A percentile compares a stretch with the other conserved stretches of the same genome.
These are phyloP conservation scores for Zingel zingel DNA, from an alignment of 2,113 vertebrate genomes.

Conservation along the genomic window DNA sequence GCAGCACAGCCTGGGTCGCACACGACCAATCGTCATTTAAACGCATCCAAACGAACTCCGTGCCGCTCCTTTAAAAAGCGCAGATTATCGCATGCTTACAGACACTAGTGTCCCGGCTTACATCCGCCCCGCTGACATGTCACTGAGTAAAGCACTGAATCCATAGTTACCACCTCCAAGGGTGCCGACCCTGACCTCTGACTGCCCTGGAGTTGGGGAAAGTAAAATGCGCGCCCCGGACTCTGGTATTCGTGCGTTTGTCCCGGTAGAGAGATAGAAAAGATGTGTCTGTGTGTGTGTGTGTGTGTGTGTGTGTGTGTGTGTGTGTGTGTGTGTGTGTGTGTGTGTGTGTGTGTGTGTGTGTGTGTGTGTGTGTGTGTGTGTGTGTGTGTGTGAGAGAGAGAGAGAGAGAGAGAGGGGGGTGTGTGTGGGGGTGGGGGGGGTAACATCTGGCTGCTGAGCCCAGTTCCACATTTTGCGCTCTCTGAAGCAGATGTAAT, in stretches of 20 bases:
- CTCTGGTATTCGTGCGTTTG: constrained; percentile 37
- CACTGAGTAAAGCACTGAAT: constrained; percentile 36
- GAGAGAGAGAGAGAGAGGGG: no score
- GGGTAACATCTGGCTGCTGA: constrained; percentile 80
- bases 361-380: not conserved
- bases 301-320: constrained; percentile 3
- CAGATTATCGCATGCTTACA: constrained; percentile 7
- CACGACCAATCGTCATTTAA: constrained; percentile 1
- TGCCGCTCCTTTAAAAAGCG: not conserved
- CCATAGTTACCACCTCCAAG: constrained; percentile 51
- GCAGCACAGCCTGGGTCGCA: not conserved
- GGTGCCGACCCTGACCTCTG: constrained; percentile 69
- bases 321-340: not conserved
- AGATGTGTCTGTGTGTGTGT: constrained; percentile 28
- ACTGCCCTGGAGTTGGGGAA: constrained; percentile 38
- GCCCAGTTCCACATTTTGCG: constrained; percentile 63
- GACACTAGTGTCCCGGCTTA: not conserved
- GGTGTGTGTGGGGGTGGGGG: not conserved
- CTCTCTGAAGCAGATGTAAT: constrained; percentile 76
- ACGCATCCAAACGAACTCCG: not conserved
- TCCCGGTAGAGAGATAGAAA: constrained; percentile 51
- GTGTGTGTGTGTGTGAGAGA: not conserved
- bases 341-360: not conserved
- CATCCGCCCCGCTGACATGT: constrained; percentile 50
- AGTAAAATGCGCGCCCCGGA: constrained; percentile 50